Conservation (phyloP, 2,113 vertebrate species). For the Myxocyprinus asiaticus region DNA sequence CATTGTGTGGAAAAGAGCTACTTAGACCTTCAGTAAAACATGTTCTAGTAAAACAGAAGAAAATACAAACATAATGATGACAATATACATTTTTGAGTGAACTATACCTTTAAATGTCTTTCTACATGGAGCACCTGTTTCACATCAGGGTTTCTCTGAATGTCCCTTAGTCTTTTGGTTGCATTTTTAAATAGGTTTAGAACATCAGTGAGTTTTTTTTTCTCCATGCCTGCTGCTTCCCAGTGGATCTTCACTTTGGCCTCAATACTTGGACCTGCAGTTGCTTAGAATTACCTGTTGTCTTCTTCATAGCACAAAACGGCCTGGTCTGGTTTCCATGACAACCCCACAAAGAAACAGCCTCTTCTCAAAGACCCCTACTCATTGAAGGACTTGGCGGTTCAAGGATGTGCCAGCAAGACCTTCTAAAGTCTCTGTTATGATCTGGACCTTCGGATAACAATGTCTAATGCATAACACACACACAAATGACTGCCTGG, state of each 20-base stretch:
- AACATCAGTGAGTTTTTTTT: constrained; percentile 17
- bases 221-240: background rate
- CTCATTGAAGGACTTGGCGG: background rate
- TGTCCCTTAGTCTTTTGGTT: too few relatives aligned
- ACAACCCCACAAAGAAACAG: constrained; percentile 50
- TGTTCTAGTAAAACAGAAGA: too few relatives aligned
- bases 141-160: too few relatives aligned
- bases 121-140: too few relatives aligned
- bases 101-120: too few relatives aligned
- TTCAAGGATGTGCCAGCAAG: constrained; percentile 31
- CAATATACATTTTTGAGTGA: too few relatives aligned
- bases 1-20: too few relatives aligned
- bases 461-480: background rate
- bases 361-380: background rate
- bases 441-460: constrained; percentile 11
- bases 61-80: too few relatives aligned
- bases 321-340: constrained; percentile 53
- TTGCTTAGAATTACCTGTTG: constrained; percentile 60
- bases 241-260: constrained; percentile 11
- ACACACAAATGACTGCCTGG: too few relatives aligned
- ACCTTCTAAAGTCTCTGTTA: constrained; percentile 27
- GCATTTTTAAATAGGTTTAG: background rate
- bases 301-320: constrained; percentile 35
- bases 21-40: too few relatives aligned
- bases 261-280: constrained; percentile 52